Percentiles rank a stretch among this genome's conserved stretches.
phyloP scores from a whole-genome alignment of 2,888 invertebrate species.

The Meliscaeva auricollis region DNA sequence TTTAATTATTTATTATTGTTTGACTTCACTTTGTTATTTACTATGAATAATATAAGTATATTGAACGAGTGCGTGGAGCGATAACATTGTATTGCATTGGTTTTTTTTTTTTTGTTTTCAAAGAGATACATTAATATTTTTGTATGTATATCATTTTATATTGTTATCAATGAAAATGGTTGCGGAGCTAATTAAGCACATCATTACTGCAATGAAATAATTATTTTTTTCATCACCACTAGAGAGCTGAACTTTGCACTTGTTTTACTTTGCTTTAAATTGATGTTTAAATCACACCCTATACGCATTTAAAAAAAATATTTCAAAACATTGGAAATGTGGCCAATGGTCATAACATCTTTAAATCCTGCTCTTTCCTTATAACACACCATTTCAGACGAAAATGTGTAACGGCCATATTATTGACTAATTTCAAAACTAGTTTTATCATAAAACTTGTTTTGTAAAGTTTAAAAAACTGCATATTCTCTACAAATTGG shows the following conservation, averaged over 20 bases:
- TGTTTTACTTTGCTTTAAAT: too few relatives aligned
- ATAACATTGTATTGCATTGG: neutral
- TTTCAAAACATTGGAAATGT: too few relatives aligned
- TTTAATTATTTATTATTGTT: neutral
- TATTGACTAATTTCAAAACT: too few relatives aligned
- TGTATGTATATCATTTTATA: neutral
- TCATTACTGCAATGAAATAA: neutral
- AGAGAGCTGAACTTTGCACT: constrained; percentile 21
- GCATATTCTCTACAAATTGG: too few relatives aligned
- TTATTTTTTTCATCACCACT: constrained; percentile 18
- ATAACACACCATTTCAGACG: too few relatives aligned
- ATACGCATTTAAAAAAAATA: too few relatives aligned
- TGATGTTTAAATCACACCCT: too few relatives aligned
- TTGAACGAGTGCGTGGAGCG: neutral
- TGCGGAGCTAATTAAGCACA: constrained; percentile 38
- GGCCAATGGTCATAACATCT: too few relatives aligned
- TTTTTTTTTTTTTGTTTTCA: neutral
- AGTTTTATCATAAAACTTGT: too few relatives aligned
- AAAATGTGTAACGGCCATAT: too few relatives aligned
- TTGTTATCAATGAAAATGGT: constrained; percentile 30
- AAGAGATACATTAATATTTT: neutral
- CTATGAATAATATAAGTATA: neutral
- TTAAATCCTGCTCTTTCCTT: too few relatives aligned
- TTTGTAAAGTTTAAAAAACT: too few relatives aligned
- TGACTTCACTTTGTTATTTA: neutral